These are phyloP conservation scores for Phyllotreta cruciferae DNA, from an alignment of 2,888 invertebrate genomes.

Conservation along the genomic window DNA sequence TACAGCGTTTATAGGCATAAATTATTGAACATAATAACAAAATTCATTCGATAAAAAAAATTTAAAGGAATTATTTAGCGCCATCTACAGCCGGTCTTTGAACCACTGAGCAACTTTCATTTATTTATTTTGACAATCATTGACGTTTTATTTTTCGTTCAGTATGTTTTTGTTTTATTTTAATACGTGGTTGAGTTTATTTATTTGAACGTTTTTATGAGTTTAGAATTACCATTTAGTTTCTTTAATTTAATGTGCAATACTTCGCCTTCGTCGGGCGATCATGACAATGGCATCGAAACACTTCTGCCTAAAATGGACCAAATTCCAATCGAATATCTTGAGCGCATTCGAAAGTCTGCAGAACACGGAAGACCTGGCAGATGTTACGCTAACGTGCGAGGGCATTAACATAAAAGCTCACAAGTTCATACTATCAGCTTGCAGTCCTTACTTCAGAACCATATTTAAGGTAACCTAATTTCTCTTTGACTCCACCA, in stretches of 20 bases:
- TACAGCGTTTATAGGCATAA: too few relatives aligned
- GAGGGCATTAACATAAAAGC: conserved; percentile 76
- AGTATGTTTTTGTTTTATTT: conserved; percentile 46
- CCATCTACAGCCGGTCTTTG: not conserved
- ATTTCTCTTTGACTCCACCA: conserved; percentile 9
- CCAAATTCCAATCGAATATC: conserved; percentile 75
- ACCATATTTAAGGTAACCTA: conserved; percentile 72
- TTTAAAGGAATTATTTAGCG: not conserved
- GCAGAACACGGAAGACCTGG: conserved; percentile 73
- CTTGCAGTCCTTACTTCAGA: conserved; percentile 78
- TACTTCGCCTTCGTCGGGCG: conserved; percentile 18
- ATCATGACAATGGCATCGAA: conserved; percentile 58
- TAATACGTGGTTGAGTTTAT: conserved; percentile 45
- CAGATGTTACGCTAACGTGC: conserved; percentile 76
- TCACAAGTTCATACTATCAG: conserved; percentile 77
- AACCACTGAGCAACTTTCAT: conserved; percentile 20
- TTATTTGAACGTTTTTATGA: conserved; percentile 20
- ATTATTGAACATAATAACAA: too few relatives aligned
- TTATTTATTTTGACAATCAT: conserved; percentile 24
- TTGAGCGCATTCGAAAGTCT: conserved; percentile 74
- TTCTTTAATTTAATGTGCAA: conserved; percentile 28
- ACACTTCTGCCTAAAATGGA: conserved; percentile 79
- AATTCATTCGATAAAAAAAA: too few relatives aligned
- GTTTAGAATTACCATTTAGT: conserved; percentile 1
- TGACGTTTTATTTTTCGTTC: conserved; percentile 38